Evolutionary conservation across 2,888 invertebrate species (phyloP).

Genomic region (Oligia latruncula): DNA sequence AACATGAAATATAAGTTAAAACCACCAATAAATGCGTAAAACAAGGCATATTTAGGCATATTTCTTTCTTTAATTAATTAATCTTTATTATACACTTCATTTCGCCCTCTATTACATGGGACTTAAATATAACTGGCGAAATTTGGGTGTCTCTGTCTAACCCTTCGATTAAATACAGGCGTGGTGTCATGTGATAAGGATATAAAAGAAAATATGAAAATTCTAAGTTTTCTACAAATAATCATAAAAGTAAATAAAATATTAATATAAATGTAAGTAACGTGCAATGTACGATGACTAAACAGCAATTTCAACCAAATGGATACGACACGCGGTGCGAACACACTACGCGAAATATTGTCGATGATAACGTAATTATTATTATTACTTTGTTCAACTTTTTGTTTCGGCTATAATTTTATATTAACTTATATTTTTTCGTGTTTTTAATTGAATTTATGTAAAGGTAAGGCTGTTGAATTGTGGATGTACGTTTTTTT

Average conservation of each 20-base stretch:
- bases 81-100: neutral
- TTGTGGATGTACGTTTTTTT: neutral
- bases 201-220: neutral
- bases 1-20: neutral
- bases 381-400: constrained; percentile 56
- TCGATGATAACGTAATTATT: constrained; percentile 59
- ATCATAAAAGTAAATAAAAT: constrained; percentile 17
- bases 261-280: constrained; percentile 39
- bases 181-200: neutral
- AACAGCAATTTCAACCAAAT: constrained; percentile 88
- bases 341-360: constrained; percentile 64
- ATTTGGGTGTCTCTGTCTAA: neutral
- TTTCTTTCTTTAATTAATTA: neutral
- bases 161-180: neutral
- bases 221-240: neutral
- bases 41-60: neutral
- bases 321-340: constrained; percentile 81
- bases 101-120: neutral
- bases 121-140: neutral
- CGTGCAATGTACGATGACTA: constrained; percentile 70
- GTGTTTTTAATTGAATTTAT: neutral
- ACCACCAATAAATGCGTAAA: neutral
- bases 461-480: neutral
- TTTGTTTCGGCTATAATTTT: constrained; percentile 12
- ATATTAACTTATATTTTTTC: neutral